phyloP scores from a whole-genome alignment of 1,140 invertebrate genomes.

The Chrysomallon squamiferum region DNA sequence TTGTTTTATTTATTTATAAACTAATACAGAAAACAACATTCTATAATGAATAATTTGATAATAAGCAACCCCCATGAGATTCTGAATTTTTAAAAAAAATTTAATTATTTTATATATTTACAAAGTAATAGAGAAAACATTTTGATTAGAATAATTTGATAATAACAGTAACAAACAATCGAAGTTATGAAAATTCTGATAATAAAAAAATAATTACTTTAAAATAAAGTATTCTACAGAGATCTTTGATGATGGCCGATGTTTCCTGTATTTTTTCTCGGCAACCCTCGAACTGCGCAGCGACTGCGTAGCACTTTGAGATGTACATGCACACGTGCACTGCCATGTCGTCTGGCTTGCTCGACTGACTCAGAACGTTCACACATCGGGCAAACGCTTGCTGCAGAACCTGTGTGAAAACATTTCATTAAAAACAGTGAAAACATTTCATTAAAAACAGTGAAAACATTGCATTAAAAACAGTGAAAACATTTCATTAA shows the following conservation, averaged over 20 bases:
- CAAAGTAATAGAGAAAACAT: no score
- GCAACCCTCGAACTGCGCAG: constrained; percentile 91
- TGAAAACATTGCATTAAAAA: neutral
- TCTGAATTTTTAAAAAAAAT: no score
- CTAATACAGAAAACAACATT: neutral
- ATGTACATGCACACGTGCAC: constrained; percentile 94
- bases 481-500: neutral
- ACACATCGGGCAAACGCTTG: constrained; percentile 92
- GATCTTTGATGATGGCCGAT: constrained; percentile 83
- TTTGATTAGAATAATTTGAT: no score
- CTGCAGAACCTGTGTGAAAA: constrained; percentile 80
- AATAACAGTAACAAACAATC: no score
- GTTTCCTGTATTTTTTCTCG: constrained; percentile 83
- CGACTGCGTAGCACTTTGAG: constrained; percentile 90
- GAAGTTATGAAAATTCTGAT: no score
- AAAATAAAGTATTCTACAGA: constrained; percentile 89
- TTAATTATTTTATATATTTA: no score
- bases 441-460: no score
- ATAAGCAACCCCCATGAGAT: neutral
- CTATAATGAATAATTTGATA: neutral
- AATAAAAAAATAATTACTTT: constrained; percentile 70
- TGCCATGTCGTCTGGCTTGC: constrained; percentile 78
- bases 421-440: no score
- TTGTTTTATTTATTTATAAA: no score
- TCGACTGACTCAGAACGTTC: constrained; percentile 80